Evolutionary conservation across 2,113 vertebrate genomes (phyloP).

Genomic region (Ornithorhynchus anatinus): DNA sequence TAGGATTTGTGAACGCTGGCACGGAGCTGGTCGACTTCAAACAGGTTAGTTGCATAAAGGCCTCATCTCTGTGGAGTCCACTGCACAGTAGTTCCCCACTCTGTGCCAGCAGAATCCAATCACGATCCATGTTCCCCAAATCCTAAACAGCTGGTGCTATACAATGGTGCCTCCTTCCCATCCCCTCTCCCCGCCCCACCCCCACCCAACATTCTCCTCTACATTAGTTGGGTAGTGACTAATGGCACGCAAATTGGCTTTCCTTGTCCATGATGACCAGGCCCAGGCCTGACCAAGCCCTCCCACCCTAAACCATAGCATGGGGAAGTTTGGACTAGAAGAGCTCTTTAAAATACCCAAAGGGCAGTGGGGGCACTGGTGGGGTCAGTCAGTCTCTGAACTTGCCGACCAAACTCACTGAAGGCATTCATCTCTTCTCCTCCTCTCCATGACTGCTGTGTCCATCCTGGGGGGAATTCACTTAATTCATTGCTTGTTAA

Average conservation of each 20-base stretch:
- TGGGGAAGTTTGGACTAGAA: background rate
- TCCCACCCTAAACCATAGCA: background rate
- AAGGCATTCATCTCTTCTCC: background rate
- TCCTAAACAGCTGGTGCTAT: background rate
- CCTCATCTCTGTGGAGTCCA: background rate
- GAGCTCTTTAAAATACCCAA: background rate
- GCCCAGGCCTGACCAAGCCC: background rate
- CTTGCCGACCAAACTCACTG: background rate
- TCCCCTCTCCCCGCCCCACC: fast-evolving
- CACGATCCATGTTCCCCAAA: background rate
- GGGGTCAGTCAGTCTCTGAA: background rate
- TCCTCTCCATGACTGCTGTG: background rate
- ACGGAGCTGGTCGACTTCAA: background rate
- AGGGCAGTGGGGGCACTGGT: background rate
- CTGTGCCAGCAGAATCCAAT: background rate
- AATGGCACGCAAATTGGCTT: background rate
- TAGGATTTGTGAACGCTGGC: background rate
- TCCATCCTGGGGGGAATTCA: constrained; percentile 23
- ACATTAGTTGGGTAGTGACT: background rate
- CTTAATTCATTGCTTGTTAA: constrained; percentile 44
- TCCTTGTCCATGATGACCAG: background rate
- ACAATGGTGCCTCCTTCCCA: too few species aligned
- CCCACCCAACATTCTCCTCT: fast-evolving
- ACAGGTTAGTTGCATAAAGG: background rate
- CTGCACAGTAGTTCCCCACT: background rate